Evolutionary conservation across 2,888 invertebrate species (phyloP).

Genomic region (Ichneumoninae sp.): DNA sequence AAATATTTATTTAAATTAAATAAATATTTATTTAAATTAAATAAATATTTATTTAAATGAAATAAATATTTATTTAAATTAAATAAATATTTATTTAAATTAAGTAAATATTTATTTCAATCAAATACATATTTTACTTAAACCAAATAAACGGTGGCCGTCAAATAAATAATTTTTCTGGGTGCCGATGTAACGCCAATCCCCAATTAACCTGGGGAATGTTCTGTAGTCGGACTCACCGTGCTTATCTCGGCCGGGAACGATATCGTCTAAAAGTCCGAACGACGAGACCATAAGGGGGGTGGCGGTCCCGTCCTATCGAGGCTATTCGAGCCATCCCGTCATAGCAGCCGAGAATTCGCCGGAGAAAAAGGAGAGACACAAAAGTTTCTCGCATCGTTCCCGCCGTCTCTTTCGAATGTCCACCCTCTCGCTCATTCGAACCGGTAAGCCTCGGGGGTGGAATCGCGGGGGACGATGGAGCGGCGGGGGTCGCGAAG

Average conservation of each 20-base stretch:
- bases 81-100: too few species aligned
- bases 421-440: slow-evolving; percentile 11
- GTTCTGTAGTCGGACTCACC: slow-evolving; percentile 57
- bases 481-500: slow-evolving; percentile 72
- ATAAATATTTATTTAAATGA: too few species aligned
- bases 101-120: too few species aligned
- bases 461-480: slow-evolving; percentile 54
- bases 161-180: too few species aligned
- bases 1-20: too few species aligned
- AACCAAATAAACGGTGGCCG: too few species aligned
- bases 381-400: slow-evolving; percentile 29
- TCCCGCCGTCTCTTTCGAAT: slow-evolving; percentile 29
- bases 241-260: slow-evolving; percentile 54
- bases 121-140: too few species aligned
- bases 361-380: slow-evolving; percentile 13
- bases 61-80: too few species aligned
- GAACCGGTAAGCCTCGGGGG: slow-evolving; percentile 54
- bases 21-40: too few species aligned
- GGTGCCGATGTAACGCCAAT: too few species aligned
- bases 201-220: slow-evolving; percentile 54
- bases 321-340: slow-evolving; percentile 55
- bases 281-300: slow-evolving; percentile 31
- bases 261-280: slow-evolving; percentile 45
- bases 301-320: slow-evolving; percentile 55
- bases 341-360: slow-evolving; percentile 48